Evolutionary conservation across 2,797 vertebrate species (phyloP).

Genomic region (Dicrostonyx torquatus): DNA sequence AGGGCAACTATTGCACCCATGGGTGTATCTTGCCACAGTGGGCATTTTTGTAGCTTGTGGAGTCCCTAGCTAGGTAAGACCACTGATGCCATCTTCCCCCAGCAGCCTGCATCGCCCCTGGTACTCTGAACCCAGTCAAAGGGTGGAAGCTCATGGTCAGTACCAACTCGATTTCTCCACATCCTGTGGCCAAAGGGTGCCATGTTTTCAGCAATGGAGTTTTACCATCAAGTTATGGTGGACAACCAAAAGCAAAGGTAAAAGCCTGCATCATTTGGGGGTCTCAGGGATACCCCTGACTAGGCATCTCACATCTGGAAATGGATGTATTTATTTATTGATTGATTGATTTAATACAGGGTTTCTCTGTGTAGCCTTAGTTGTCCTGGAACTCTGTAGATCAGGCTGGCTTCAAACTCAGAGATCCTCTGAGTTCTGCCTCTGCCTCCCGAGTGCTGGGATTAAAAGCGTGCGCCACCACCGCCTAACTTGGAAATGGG

Average conservation of each 20-base stretch:
- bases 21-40: neutral
- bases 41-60: neutral
- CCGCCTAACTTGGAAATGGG: neutral
- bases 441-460: too few species aligned
- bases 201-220: neutral
- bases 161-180: too few species aligned
- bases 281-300: neutral
- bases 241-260: neutral
- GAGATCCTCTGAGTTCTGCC: too few species aligned
- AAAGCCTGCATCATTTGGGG: too few species aligned
- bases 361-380: too few species aligned
- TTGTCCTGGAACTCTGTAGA: too few species aligned
- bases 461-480: too few species aligned
- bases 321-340: too few species aligned
- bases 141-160: neutral
- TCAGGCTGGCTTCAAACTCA: too few species aligned
- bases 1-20: neutral
- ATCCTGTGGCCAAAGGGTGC: neutral
- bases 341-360: too few species aligned
- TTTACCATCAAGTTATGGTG: neutral
- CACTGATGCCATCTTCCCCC: neutral
- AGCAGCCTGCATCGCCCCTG: neutral
- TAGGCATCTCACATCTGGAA: neutral
- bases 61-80: neutral
- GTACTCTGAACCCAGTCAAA: neutral